Percentiles rank a stretch among this genome's conserved stretches.
phyloP scores from a whole-genome alignment of 2,888 invertebrate genomes.

The Syrista parreyssii region DNA sequence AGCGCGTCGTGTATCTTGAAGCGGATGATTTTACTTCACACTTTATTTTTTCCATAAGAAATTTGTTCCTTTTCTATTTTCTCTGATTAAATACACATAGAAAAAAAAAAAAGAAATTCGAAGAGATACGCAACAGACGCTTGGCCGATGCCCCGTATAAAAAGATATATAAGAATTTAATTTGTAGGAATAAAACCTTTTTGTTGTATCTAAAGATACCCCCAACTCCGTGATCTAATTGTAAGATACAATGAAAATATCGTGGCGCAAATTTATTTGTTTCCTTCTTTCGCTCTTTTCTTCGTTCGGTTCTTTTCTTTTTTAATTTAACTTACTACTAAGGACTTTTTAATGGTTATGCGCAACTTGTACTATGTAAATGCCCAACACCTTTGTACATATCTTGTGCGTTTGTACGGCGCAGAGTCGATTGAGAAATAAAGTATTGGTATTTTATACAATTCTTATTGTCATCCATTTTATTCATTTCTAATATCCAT shows the following conservation, averaged over 20 bases:
- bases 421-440: slow-evolving; percentile 58
- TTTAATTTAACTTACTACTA: slow-evolving; percentile 44
- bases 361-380: slow-evolving; percentile 51
- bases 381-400: slow-evolving; percentile 51
- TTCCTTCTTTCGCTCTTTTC: background rate
- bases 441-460: slow-evolving; percentile 64
- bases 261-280: background rate
- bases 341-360: slow-evolving; percentile 45
- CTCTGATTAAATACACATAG: slow-evolving; percentile 7
- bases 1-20: background rate
- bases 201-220: background rate
- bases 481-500: background rate
- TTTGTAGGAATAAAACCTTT: background rate
- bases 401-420: slow-evolving; percentile 41
- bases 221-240: background rate
- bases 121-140: slow-evolving; percentile 8
- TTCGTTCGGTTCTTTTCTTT: slow-evolving; percentile 32
- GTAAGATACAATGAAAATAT: background rate
- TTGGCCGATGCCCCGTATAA: background rate
- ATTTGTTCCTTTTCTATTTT: background rate
- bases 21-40: background rate
- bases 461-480: slow-evolving; percentile 13
- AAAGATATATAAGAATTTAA: background rate
- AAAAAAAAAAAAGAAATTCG: slow-evolving; percentile 22
- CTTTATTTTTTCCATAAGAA: background rate